Evolutionary conservation across 2,113 vertebrate species (phyloP).

Genomic region (Saccopteryx leptura): DNA sequence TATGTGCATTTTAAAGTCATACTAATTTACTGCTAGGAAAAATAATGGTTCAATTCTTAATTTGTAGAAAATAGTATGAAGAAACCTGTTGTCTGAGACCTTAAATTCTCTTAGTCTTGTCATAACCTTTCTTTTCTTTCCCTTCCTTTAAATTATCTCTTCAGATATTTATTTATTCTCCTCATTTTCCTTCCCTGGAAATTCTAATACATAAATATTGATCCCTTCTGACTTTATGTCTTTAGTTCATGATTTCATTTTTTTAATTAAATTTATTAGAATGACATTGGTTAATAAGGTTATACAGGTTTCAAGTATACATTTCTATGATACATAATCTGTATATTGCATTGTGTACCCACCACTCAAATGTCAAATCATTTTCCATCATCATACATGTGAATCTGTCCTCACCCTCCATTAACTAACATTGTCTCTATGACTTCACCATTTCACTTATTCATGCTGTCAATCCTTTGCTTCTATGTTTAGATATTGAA

Average conservation of each 20-base stretch:
- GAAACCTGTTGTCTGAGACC: not conserved
- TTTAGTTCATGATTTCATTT: slow-evolving; percentile 3
- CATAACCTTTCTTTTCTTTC: not conserved
- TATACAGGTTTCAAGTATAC: not conserved
- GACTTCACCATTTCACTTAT: not conserved
- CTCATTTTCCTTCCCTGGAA: not conserved
- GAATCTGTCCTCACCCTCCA: not conserved
- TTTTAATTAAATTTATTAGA: not conserved
- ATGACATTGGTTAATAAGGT: not conserved
- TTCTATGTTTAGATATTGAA: slow-evolving; percentile 24
- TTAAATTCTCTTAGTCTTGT: not conserved
- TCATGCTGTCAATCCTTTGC: not conserved
- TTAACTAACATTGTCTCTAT: not conserved
- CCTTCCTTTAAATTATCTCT: not conserved
- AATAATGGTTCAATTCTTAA: not conserved
- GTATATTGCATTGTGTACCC: not conserved
- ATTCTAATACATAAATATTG: not conserved
- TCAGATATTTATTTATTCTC: not conserved
- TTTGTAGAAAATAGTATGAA: not conserved
- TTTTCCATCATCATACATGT: not conserved
- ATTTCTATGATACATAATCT: not conserved
- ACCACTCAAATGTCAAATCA: not conserved
- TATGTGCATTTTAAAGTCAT: not conserved
- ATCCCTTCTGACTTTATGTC: not conserved
- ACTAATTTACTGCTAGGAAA: not conserved